Conservation (phyloP, 2,113 vertebrate species). For the Phylloscopus trochilus region DNA sequence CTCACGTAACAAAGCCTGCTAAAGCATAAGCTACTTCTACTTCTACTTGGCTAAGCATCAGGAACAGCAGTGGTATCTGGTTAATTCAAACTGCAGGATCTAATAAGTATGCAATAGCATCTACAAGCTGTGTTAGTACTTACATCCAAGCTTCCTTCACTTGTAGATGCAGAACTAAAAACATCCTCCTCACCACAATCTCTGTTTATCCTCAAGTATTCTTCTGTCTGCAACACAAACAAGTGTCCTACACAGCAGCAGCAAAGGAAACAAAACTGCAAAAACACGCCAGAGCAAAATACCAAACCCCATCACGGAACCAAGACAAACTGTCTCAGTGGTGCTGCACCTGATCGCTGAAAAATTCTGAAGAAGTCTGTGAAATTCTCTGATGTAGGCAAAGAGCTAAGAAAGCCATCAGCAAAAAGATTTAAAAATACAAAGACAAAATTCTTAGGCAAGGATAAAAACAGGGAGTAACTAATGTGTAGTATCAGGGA, state of each 20-base stretch:
- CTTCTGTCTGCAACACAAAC: constrained; percentile 73
- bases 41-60: not conserved
- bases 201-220: constrained; percentile 14
- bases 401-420: not conserved
- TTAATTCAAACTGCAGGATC: not conserved
- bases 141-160: constrained; percentile 66
- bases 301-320: not conserved
- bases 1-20: not conserved
- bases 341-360: not conserved
- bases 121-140: constrained; percentile 55
- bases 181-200: constrained; percentile 64
- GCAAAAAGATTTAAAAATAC: not conserved
- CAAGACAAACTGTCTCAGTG: not conserved
- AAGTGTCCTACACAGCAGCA: constrained; percentile 18
- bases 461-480: not conserved
- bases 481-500: not conserved
- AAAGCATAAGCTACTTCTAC: not conserved
- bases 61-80: not conserved
- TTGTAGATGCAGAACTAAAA: constrained; percentile 40
- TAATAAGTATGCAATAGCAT: not conserved
- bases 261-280: not conserved
- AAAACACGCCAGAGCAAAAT: not conserved
- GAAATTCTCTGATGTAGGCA: not conserved
- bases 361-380: not conserved
- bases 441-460: not conserved